Percentiles rank a stretch among this genome's conserved stretches.
These are phyloP conservation scores for Aspidapion aeneum DNA, from an alignment of 2,888 invertebrate species.

Conservation along the genomic window DNA sequence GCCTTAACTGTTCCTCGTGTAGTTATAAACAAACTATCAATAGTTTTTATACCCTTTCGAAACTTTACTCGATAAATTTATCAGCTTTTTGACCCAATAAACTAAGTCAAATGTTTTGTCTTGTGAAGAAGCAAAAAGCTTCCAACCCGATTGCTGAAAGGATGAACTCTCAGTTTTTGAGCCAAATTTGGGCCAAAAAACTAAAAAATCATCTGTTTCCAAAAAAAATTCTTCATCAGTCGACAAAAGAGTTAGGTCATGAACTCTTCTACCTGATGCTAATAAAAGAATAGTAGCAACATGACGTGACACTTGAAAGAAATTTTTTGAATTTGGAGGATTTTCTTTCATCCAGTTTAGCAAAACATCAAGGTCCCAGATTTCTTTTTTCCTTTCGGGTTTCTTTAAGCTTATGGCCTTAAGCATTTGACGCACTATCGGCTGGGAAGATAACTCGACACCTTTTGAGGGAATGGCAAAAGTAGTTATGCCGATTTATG, in stretches of 20 bases:
- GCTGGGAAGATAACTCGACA: conserved; percentile 13
- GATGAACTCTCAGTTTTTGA: conserved; percentile 24
- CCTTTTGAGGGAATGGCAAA: conserved; percentile 10
- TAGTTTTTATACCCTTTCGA: no score
- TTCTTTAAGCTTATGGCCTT: conserved; percentile 21
- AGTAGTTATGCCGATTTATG: conserved; percentile 16
- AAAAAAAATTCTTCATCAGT: conserved; percentile 12
- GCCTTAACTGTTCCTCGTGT: conserved; percentile 17
- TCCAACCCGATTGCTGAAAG: conserved; percentile 23
- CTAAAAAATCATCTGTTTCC: conserved; percentile 12
- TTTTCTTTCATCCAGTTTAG: conserved; percentile 5
- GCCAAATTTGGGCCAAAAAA: conserved; percentile 30
- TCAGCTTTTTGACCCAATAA: conserved; percentile 15
- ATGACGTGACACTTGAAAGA: conserved; percentile 20
- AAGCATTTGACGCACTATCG: conserved; percentile 23
- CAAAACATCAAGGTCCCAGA: conserved; percentile 17
- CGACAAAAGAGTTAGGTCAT: conserved; percentile 21
- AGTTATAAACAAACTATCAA: conserved; percentile 18
- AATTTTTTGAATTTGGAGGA: conserved; percentile 6
- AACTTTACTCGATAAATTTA: conserved; percentile 9
- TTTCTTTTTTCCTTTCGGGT: conserved; percentile 3
- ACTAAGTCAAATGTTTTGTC: conserved; percentile 16
- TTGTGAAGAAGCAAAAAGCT: conserved; percentile 4
- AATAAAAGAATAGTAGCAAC: conserved; percentile 9
- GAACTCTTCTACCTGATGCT: conserved; percentile 25